Conservation (phyloP, 1,140 invertebrate genomes). For the Cydia pomonella region DNA sequence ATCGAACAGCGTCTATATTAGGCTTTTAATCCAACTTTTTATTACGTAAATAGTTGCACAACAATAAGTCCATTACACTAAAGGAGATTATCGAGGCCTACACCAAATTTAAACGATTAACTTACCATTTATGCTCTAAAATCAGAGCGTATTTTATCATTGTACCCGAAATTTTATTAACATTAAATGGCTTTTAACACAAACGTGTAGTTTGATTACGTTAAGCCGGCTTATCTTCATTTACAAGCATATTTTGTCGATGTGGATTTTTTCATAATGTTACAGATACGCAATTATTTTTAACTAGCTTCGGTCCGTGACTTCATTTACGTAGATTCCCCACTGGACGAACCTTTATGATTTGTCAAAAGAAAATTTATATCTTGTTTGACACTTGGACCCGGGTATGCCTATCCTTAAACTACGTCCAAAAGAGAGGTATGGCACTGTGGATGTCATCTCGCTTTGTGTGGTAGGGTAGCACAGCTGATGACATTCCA, state of each 20-base stretch:
- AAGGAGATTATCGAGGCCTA: not conserved
- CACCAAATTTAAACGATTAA: not conserved
- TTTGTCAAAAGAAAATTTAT: no score
- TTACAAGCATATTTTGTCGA: not conserved
- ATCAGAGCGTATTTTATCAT: conserved; percentile 2
- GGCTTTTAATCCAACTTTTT: not conserved
- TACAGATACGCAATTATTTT: not conserved
- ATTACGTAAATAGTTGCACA: not conserved
- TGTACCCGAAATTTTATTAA: conserved; percentile 10
- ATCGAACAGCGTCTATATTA: not conserved
- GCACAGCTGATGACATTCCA: no score
- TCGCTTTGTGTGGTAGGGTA: no score
- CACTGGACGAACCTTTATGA: no score
- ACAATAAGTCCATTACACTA: conserved; percentile 2
- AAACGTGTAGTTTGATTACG: not conserved
- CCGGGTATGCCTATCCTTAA: no score
- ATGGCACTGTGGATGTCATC: no score
- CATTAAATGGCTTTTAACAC: not conserved
- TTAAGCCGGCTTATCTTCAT: not conserved
- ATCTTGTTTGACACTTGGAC: no score
- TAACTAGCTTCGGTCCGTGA: no score
- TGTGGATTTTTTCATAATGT: not conserved
- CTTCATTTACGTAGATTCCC: no score
- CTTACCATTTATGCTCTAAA: conserved; percentile 13
- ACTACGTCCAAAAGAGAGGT: no score